These are phyloP conservation scores for Ophion costatus DNA, from an alignment of 2,888 invertebrate genomes.

Conservation along the genomic window DNA sequence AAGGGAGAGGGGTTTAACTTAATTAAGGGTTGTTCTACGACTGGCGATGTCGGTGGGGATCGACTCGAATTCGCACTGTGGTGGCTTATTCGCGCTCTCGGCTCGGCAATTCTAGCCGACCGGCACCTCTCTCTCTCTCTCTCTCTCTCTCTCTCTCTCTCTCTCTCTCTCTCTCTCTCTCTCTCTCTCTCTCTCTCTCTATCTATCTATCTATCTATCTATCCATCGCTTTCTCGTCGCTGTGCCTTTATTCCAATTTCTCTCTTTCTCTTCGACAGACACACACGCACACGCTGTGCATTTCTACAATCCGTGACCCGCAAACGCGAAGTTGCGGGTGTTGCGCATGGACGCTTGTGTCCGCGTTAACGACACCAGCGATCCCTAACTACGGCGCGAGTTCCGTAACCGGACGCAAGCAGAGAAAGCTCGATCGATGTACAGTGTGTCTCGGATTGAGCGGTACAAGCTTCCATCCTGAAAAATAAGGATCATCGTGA, in stretches of 20 bases:
- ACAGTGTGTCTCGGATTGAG: neutral
- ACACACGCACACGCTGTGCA: slow-evolving; percentile 21
- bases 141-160: neutral
- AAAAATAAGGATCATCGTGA: neutral
- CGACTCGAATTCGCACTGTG: slow-evolving; percentile 72
- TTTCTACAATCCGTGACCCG: slow-evolving; percentile 47
- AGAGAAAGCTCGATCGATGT: slow-evolving; percentile 26
- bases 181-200: slow-evolving; percentile 33
- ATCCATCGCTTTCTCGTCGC: slow-evolving; percentile 9
- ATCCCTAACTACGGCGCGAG: slow-evolving; percentile 64
- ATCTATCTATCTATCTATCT: no score
- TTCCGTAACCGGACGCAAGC: slow-evolving; percentile 54
- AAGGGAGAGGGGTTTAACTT: slow-evolving; percentile 77
- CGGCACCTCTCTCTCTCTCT: slow-evolving; percentile 28
- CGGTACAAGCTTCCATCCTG: neutral
- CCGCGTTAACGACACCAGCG: slow-evolving; percentile 59
- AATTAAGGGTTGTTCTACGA: slow-evolving; percentile 81
- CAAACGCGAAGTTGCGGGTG: slow-evolving; percentile 58
- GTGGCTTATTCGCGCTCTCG: slow-evolving; percentile 58
- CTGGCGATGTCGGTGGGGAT: slow-evolving; percentile 73
- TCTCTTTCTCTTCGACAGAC: slow-evolving; percentile 30
- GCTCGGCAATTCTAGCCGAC: slow-evolving; percentile 37
- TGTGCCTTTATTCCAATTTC: slow-evolving; percentile 12
- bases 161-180: neutral
- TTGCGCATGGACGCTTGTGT: slow-evolving; percentile 58